Evolutionary conservation across 1,140 invertebrate species (phyloP).

Genomic region (Heterodera carotae): DNA sequence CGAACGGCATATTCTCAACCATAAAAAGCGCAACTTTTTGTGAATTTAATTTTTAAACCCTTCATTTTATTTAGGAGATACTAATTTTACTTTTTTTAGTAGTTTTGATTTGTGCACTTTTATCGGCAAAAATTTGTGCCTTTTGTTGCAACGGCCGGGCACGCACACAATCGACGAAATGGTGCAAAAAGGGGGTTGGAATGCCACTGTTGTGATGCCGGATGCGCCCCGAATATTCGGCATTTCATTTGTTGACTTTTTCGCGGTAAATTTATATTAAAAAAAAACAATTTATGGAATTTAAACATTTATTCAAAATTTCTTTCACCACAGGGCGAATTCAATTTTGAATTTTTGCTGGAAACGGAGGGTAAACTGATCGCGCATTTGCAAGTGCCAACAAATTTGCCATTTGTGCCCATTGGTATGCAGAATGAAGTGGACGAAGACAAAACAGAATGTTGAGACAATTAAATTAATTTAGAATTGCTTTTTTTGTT

Average conservation of each 20-base stretch:
- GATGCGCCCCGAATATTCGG: slow-evolving; percentile 51
- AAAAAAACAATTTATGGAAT: slow-evolving; percentile 13
- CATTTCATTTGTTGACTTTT: slow-evolving; percentile 52
- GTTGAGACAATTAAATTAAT: background rate
- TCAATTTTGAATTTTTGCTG: slow-evolving; percentile 47
- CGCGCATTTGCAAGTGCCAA: slow-evolving; percentile 50
- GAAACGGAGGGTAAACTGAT: slow-evolving; percentile 50
- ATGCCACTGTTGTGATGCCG: slow-evolving; percentile 47
- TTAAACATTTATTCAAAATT: slow-evolving; percentile 5
- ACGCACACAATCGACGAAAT: slow-evolving; percentile 47
- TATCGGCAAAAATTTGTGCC: slow-evolving; percentile 50
- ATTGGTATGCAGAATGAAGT: slow-evolving; percentile 41
- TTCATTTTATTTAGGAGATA: no score
- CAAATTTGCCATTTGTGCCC: slow-evolving; percentile 51
- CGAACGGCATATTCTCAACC: no score
- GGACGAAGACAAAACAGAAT: slow-evolving; percentile 9
- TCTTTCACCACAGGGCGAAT: slow-evolving; percentile 52
- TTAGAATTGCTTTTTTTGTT: no score
- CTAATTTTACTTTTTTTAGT: slow-evolving; percentile 23
- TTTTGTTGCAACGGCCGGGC: slow-evolving; percentile 49
- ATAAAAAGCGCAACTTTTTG: no score
- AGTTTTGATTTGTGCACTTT: slow-evolving; percentile 48
- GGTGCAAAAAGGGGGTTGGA: slow-evolving; percentile 53
- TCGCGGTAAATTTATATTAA: slow-evolving; percentile 45
- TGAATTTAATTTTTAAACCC: no score